phyloP scores from a whole-genome alignment of 2,113 vertebrate species.

The Ahaetulla prasina region DNA sequence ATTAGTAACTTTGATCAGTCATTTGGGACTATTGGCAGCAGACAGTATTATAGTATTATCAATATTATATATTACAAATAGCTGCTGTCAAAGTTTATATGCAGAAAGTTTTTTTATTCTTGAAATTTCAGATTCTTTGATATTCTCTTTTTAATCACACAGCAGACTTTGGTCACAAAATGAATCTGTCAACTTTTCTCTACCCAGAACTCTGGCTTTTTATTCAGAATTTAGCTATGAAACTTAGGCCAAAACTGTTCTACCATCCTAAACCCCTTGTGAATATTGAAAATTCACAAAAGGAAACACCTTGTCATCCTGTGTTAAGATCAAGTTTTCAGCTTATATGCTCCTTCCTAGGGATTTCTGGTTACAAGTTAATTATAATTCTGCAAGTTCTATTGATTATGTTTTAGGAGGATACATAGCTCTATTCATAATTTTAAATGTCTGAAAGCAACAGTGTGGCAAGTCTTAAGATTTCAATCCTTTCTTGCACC shows the following conservation, averaged over 20 bases:
- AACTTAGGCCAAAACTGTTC: conserved; percentile 14
- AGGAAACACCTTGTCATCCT: conserved; percentile 63
- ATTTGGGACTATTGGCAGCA: not conserved
- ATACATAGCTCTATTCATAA: not conserved
- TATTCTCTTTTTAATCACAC: rapidly evolving
- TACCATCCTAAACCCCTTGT: conserved; percentile 42
- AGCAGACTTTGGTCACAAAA: not conserved
- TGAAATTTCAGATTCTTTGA: not conserved
- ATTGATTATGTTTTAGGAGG: not conserved
- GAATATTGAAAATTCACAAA: conserved; percentile 67
- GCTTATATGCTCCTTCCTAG: conserved; percentile 16
- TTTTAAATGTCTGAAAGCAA: not conserved
- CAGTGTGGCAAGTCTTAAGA: rapidly evolving
- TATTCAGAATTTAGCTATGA: not conserved
- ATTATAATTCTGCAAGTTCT: rapidly evolving
- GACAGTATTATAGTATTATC: rapidly evolving
- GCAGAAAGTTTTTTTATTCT: not conserved
- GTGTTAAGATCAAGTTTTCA: conserved; percentile 42
- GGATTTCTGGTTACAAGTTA: not conserved
- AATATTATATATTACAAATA: not conserved
- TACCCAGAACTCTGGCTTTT: not conserved
- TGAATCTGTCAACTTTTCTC: not conserved
- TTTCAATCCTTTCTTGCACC: not conserved
- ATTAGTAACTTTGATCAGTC: not conserved
- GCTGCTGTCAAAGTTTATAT: not conserved